Evolutionary conservation across 2,113 vertebrate species (phyloP), one percentile per base, ranked within the genome.

Genomic region (Ailuropoda melanoleuca): DNA sequence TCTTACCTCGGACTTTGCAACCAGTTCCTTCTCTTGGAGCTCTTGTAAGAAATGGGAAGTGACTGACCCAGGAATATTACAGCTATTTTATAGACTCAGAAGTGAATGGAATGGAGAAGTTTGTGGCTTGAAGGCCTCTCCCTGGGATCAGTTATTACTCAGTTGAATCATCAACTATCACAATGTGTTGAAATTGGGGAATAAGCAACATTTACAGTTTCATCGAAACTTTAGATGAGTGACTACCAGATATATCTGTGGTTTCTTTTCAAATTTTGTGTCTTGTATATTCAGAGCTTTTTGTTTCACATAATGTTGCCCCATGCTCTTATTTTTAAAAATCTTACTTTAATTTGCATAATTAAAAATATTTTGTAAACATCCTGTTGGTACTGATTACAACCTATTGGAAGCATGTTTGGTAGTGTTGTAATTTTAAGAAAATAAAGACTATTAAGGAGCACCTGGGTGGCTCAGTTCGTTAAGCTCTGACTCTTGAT

Each of bases 31-130:
- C 58, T 86, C 29, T 75, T 12, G 12, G 85, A 26, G 37, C 24
- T 46, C 4, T 21, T 46, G 0, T 58, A 48, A 70, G 85, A 26
- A 64, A 31, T 43, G 29, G 43, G 37, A 13, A 18, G 29, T 96
- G 21, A 48, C 23, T 83, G 83, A 26, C 6, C 9, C 14, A 62
- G 31, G 34, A 37, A 8, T 29, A 3, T 31, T 12, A 9, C 12
- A 77, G 31, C 26, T 87, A 15, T 94, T 97, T 97, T 98, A 97
- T 98, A 93, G 8, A 19, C 70, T 80, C 39, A 13, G 14, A 82
- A 75, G 26, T 34, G 21, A 21, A 37, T 48, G 39, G 68, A 55
- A 72, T 86, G 53, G 19, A 86, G n/a, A 93, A 86, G 18, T 60
- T 37, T 68, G 80, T 50, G 95, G 88, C 55, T 95, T 75, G 39